A percentile compares a stretch with the other conserved stretches of the same genome.
Conservation (phyloP, 2,113 vertebrate species). For the Apeltes quadracus region DNA sequence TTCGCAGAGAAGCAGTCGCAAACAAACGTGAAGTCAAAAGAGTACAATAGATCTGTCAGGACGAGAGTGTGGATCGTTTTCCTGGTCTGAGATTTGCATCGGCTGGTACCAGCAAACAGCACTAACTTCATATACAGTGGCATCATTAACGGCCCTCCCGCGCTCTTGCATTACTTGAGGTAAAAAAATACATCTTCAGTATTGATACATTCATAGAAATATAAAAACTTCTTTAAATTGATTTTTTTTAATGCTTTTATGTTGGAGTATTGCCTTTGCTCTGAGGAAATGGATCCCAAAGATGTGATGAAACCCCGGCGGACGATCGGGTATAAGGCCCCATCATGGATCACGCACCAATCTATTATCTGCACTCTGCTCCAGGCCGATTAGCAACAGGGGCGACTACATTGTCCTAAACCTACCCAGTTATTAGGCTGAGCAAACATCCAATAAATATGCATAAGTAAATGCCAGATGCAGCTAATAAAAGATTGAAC, state of each 20-base stretch:
- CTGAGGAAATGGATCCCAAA: constrained; percentile 47
- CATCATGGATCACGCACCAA: constrained; percentile 32
- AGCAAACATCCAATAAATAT: constrained; percentile 64
- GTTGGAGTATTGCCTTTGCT: constrained; percentile 70
- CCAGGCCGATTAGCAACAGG: constrained; percentile 46
- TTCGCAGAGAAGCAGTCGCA: constrained; percentile 66
- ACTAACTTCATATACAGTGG: constrained; percentile 39
- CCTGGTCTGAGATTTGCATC: constrained; percentile 62
- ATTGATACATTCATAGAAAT: constrained; percentile 80
- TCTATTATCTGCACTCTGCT: constrained; percentile 46
- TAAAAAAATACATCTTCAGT: constrained; percentile 78
- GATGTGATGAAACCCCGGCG: constrained; percentile 34
- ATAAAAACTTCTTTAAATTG: constrained; percentile 66
- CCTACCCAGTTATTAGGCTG: constrained; percentile 39
- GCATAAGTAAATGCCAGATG: constrained; percentile 67
- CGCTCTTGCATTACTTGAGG: constrained; percentile 61
- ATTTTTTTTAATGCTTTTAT: constrained; percentile 74
- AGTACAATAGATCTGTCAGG: constrained; percentile 53
- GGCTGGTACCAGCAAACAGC: constrained; percentile 48
- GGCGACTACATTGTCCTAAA: constrained; percentile 35
- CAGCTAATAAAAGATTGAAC: constrained; percentile 58
- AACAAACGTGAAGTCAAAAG: constrained; percentile 59
- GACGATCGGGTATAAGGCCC: constrained; percentile 37
- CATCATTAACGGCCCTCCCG: constrained; percentile 33
- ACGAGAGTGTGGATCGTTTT: constrained; percentile 38